phyloP scores from a whole-genome alignment of 2,888 invertebrate species.

The Nomada fucata region DNA sequence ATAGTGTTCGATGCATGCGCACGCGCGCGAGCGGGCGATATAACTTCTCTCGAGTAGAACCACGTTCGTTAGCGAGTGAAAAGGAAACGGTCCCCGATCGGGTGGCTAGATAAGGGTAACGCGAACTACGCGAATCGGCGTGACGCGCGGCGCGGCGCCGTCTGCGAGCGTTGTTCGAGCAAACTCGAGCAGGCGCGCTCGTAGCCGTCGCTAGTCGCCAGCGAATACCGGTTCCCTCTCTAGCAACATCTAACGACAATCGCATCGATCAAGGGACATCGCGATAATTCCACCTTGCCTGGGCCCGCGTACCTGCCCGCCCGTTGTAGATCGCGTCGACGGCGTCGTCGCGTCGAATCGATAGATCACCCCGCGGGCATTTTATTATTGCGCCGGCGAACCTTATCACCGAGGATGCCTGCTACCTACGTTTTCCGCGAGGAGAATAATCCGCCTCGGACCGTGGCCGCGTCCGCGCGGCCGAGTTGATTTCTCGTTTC shows the following conservation, averaged over 20 bases:
- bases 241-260: constrained; percentile 82
- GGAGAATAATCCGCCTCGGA: constrained; percentile 48
- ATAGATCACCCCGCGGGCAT: constrained; percentile 80
- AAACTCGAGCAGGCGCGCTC: constrained; percentile 31
- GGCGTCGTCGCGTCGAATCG: constrained; percentile 69
- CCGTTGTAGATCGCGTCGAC: constrained; percentile 58
- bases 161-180: constrained; percentile 12
- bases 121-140: neutral
- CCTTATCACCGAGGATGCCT: constrained; percentile 39
- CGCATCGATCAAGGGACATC: constrained; percentile 83
- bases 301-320: constrained; percentile 63
- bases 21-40: constrained; percentile 29
- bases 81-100: constrained; percentile 40
- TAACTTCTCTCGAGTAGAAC: constrained; percentile 55
- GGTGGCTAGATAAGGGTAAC: constrained; percentile 32
- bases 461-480: neutral
- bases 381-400: constrained; percentile 72
- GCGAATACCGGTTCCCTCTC: constrained; percentile 79
- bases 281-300: constrained; percentile 81
- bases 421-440: constrained; percentile 31
- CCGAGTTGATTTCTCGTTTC: constrained; percentile 68
- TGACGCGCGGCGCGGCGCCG: too few relatives aligned
- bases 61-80: constrained; percentile 44
- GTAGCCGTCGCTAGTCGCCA: constrained; percentile 72
- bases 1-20: constrained; percentile 11